A percentile compares a stretch with the other conserved stretches of the same genome.
Evolutionary conservation across 2,797 vertebrate species (phyloP).

Genomic region (Sebastes nivosus): DNA sequence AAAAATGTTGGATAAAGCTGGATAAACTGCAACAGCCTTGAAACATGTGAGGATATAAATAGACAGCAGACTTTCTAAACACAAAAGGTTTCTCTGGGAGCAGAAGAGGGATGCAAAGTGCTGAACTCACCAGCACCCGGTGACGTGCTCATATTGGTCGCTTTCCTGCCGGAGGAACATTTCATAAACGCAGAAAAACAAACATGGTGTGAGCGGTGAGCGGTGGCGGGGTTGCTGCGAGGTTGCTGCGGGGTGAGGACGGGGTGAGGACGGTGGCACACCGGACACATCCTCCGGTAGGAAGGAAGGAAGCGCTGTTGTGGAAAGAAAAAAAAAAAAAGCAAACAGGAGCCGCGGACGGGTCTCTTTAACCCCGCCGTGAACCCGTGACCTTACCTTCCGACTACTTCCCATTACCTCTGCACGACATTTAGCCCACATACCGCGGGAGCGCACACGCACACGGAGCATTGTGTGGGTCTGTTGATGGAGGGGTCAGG

Average conservation of each 20-base stretch:
- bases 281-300: conserved; percentile 88
- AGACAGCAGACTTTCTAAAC: conserved; percentile 61
- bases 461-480: conserved; percentile 51
- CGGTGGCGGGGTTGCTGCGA: conserved; percentile 57
- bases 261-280: conserved; percentile 59
- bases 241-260: conserved; percentile 64
- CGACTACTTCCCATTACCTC: conserved; percentile 89
- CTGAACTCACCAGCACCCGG: conserved; percentile 59
- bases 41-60: conserved; percentile 59
- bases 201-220: conserved; percentile 76
- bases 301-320: conserved; percentile 94
- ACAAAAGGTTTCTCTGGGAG: conserved; percentile 76
- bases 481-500: conserved; percentile 58
- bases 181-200: conserved; percentile 90
- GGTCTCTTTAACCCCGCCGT: conserved; percentile 87
- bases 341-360: conserved; percentile 87
- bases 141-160: conserved; percentile 83
- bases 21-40: neutral
- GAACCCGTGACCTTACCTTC: conserved; percentile 88
- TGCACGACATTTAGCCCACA: conserved; percentile 83
- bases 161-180: conserved; percentile 85
- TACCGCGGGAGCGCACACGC: conserved; percentile 44
- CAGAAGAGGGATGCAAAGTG: conserved; percentile 59
- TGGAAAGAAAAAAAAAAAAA: conserved; percentile 57
- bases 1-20: neutral